A percentile compares a stretch with the other conserved stretches of the same genome.
Conservation (phyloP, 37 sponge, comb jelly and placozoan genomes). For the Cliona cf. orientalis region DNA sequence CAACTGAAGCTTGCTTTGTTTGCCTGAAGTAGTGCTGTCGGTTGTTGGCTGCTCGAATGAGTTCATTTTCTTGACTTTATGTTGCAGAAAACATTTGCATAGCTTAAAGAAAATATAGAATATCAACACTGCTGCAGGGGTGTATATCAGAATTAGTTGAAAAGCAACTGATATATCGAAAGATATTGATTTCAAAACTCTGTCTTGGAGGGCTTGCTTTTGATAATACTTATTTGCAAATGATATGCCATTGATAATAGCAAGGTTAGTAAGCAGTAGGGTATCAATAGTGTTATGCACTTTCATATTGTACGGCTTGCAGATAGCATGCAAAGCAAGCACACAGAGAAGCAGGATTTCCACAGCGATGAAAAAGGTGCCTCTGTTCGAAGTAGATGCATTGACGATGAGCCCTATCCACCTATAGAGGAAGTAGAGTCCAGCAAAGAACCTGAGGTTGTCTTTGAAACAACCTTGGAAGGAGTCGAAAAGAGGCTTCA, state of each 20-base stretch:
- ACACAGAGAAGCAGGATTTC: not conserved
- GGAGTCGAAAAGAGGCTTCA: conserved; percentile 46
- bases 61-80: too few species aligned
- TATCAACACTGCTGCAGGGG: too few species aligned
- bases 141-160: conserved; percentile 35
- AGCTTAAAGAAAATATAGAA: too few species aligned
- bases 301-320: conserved; percentile 32
- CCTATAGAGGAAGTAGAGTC: conserved; percentile 48
- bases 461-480: conserved; percentile 49
- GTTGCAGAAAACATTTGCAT: too few species aligned
- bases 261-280: conserved; percentile 33
- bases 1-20: too few species aligned
- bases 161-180: not conserved
- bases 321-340: conserved; percentile 18
- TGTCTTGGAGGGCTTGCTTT: too few species aligned
- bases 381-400: not conserved
- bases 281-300: conserved; percentile 44
- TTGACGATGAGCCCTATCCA: not conserved
- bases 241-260: conserved; percentile 25
- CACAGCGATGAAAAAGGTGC: not conserved
- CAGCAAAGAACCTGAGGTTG: conserved; percentile 50
- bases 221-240: conserved; percentile 1
- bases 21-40: too few species aligned
- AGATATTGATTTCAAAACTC: too few species aligned
- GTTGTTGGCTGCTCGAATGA: too few species aligned